phyloP scores from a whole-genome alignment of 2,888 invertebrate genomes.

The Diaprepes abbreviatus region DNA sequence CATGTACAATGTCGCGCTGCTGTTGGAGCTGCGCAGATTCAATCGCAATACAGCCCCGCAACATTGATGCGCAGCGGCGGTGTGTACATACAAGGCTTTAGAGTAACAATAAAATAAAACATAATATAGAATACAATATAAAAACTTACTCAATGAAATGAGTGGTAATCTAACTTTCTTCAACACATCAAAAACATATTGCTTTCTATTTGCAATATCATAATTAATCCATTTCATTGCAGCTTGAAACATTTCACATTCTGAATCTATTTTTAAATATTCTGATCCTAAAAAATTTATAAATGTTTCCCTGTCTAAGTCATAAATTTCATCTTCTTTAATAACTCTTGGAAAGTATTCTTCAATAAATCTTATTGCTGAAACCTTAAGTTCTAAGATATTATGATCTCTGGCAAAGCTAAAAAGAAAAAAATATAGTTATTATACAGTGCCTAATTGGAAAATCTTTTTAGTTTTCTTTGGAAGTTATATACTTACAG shows the following conservation, averaged over 20 bases:
- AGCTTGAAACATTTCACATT: constrained; percentile 90
- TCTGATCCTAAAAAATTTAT: constrained; percentile 87
- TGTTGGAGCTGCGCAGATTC: too few relatives aligned
- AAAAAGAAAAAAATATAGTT: constrained; percentile 18
- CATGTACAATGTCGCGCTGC: too few relatives aligned
- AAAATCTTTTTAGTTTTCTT: not conserved
- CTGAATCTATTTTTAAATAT: constrained; percentile 88
- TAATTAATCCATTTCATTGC: constrained; percentile 91
- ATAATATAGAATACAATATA: too few relatives aligned
- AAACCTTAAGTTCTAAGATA: constrained; percentile 81
- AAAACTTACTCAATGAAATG: constrained; percentile 74
- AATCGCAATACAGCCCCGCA: too few relatives aligned
- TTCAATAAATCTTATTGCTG: constrained; percentile 86
- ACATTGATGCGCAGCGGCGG: too few relatives aligned
- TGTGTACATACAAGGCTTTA: too few relatives aligned
- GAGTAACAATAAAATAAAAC: too few relatives aligned
- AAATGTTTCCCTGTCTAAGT: constrained; percentile 83
- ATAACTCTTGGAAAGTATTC: constrained; percentile 87
- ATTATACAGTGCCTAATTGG: too few relatives aligned
- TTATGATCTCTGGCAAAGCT: constrained; percentile 92
- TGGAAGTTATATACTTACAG: constrained; percentile 42
- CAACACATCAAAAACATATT: constrained; percentile 89
- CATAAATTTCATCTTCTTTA: constrained; percentile 87
- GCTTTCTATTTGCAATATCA: constrained; percentile 81
- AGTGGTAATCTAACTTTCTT: constrained; percentile 86